Base-by-base conservation (phyloP, 1,140 invertebrate genomes). In the Euwallacea similis region DNA sequence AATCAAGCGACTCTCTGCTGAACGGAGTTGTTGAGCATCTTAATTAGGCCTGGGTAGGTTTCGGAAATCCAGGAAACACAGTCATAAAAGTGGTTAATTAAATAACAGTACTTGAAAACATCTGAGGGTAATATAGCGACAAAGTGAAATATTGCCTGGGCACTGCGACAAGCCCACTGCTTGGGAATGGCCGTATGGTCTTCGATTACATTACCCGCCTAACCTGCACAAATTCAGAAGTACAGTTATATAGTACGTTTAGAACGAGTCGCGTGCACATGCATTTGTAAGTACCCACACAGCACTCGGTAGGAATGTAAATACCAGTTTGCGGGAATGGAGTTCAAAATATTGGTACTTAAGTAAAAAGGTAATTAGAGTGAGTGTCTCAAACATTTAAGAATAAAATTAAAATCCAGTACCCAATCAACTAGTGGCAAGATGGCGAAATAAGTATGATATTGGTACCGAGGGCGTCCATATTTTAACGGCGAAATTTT, bases 131-230 rank as follows among this genome's bases (percentile, higher is more conserved):
- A 33, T 33, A 33, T 33, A 33, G 21, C 21, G 21, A 33, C 21
- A 33, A 33, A 2, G 21, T 33, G 21, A 33, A 33, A 33, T 33
- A 33, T 33, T 33, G 21, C 21, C 21, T 33, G 21, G 21, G 21
- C 21, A 33, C 21, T 33, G 4, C 21, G 4, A 33, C 21, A 33
- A 33, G 21, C 21, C 4, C 21, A 33, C 21, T 33, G 21, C 21
- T 33, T 33, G 21, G 21, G 21, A 33, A 33, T 33, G 21, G 21
- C 21, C 21, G 46, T 13, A 50, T 50, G 46, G 46, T 50, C 46
- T 50, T 50, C 13, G 46, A 50, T 50, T 50, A 50, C 46, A 50
- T 50, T 50, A 50, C 46, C 46, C 46, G 46, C 46, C 46, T 50
- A 50, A 50, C 46, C 46, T 50, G 46, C 46, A 50, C 46, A 50